Base-by-base conservation (phyloP, 64 coral and sea anemone species). In the Montipora foliosa region DNA sequence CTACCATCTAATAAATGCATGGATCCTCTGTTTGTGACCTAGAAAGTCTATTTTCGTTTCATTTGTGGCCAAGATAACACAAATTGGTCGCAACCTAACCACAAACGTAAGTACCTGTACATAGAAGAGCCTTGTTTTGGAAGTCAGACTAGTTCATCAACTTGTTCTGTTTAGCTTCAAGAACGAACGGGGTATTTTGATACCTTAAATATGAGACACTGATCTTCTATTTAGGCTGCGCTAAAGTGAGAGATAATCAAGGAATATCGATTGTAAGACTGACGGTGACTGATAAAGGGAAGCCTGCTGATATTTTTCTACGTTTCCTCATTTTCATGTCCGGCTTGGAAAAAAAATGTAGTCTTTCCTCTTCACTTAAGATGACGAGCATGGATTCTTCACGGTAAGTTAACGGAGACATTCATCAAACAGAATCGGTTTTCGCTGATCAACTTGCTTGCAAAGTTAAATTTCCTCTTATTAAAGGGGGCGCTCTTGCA, bases 151-250 rank as follows among this genome's bases (percentile, higher is more conserved):
- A 16, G 12, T 50, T 44, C 17, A 67, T 71, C 17, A 29, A 71
- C 17, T 45, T 0, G 3, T 72, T 70, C 82, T 86, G 82, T 86
- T 69, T 86, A 71, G 45, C 82, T 0, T 86, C 82, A 50, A 9
- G 17, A 37, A 5, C 47, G 37, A 37, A 67, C 2, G 16, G 15
- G 49, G 61, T 24, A 58, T 48, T 84, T 84, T 84, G 81, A 66
- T 84, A 68, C 81, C 61, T 67, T n/a, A 67, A 68, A 67, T 84
- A 67, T 14, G 25, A 84, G 61, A 84, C 17, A 84, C 15, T 47
- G 59, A 84, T 47, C 58, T 58, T 45, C 81, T 68, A 22, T 37
- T 37, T 37, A 37, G 67, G 37, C 16, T n/a, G 58, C 8, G 61
- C 15, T 47, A 66, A 19, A 84, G 67, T 29, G 1, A 14, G 37